Evolutionary conservation across 2,797 vertebrate species (phyloP).

Genomic region (Trichosurus vulpecula): DNA sequence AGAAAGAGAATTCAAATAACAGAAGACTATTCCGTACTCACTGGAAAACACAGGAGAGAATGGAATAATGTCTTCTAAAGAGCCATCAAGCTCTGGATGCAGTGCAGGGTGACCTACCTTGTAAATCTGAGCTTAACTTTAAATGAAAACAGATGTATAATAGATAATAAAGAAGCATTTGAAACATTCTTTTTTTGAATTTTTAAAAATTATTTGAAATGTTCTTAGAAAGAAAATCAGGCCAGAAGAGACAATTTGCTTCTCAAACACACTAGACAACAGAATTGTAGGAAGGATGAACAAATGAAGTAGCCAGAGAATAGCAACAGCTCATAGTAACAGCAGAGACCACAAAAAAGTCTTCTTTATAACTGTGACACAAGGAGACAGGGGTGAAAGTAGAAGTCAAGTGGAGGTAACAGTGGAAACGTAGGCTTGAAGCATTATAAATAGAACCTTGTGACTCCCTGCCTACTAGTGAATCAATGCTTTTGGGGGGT

Average conservation of each 20-base stretch:
- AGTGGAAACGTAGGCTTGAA: not conserved
- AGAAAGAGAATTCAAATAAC: not conserved
- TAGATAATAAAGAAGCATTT: not conserved
- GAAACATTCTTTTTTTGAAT: too few species aligned
- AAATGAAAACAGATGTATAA: not conserved
- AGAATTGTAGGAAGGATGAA: not conserved
- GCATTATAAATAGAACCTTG: not conserved
- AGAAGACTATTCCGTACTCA: not conserved
- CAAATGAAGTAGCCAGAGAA: not conserved
- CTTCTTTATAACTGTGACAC: not conserved
- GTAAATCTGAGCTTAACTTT: not conserved
- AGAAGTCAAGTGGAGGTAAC: not conserved
- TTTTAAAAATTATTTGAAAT: too few species aligned
- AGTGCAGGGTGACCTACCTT: not conserved
- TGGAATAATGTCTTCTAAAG: not conserved
- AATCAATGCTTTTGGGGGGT: not conserved
- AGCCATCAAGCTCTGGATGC: not conserved
- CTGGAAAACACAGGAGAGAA: not conserved
- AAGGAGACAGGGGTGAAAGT: not conserved
- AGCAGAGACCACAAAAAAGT: not conserved
- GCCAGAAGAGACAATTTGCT: not conserved
- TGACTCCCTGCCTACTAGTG: not conserved
- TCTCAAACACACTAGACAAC: not conserved
- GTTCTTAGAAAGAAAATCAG: not conserved
- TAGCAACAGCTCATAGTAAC: not conserved